These are phyloP conservation scores for Electrophaes corylata DNA, from an alignment of 2,888 invertebrate genomes.

Conservation along the genomic window DNA sequence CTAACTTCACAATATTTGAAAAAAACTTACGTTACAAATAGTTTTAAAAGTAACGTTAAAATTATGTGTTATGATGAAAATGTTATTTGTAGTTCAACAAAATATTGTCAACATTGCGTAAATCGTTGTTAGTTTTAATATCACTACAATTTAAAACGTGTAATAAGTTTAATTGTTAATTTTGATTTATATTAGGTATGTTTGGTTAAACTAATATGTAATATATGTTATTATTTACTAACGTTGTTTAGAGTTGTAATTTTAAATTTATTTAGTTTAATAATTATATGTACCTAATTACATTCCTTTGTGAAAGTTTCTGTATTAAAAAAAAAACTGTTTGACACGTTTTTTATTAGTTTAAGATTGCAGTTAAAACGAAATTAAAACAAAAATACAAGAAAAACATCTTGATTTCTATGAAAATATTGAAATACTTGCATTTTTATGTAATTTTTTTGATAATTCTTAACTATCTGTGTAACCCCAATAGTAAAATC, in stretches of 20 bases:
- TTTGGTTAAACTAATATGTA: not conserved
- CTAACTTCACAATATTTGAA: conserved; percentile 14
- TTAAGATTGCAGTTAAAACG: conserved; percentile 43
- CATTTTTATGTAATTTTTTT: conserved; percentile 43
- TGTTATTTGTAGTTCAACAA: no score
- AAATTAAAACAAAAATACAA: conserved; percentile 47
- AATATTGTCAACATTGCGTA: not conserved
- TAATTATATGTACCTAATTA: conserved; percentile 23
- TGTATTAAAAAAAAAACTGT: conserved; percentile 24
- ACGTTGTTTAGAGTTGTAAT: conserved; percentile 6
- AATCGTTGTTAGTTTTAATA: conserved; percentile 3
- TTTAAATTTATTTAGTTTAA: conserved; percentile 7
- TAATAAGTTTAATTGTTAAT: conserved; percentile 8
- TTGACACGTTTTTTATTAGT: conserved; percentile 36
- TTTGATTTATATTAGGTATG: conserved; percentile 2
- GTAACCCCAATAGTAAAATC: not conserved
- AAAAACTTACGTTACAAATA: not conserved
- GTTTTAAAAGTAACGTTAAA: not conserved
- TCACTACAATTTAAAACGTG: not conserved
- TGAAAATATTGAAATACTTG: conserved; percentile 49
- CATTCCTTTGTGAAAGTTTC: conserved; percentile 39
- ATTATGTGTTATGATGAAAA: no score
- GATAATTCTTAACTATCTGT: not conserved
- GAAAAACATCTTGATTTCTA: conserved; percentile 37
- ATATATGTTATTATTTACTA: not conserved